Base-by-base conservation (phyloP, 2,113 vertebrate genomes). In the Meleagris gallopavo region DNA sequence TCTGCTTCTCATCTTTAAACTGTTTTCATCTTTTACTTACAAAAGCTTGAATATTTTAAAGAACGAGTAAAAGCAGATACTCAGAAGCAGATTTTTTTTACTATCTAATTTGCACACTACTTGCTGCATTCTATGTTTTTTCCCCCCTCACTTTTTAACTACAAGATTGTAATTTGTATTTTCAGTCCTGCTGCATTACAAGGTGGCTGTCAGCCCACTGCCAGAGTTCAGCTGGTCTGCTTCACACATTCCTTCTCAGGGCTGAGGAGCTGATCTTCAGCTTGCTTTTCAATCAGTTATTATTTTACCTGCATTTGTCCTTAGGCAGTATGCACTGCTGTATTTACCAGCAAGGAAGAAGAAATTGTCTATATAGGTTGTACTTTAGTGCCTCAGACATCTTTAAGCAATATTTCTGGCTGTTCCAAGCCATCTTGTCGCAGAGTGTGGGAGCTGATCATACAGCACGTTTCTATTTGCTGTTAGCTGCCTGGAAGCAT, bases 261-360 rank as follows among this genome's bases (percentile, higher is more conserved):
- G 50, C 62, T 85, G 79, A 86, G 90, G 32, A 83, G 45, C 50
- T 86, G 78, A 67, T 57, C 71, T 50, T 93, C 43, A 65, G 43
- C 54, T 93, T 79, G 50, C 71, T 45, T 96, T 93, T 89, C 58
- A 83, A 83, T 80, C 64, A 16, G 60, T 96, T 91, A 43, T 75
- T 87, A 64, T 85, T 79, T 76, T 61, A 66, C 71, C 58, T 61
- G 27, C 60, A 11, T 57, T 85, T 50, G 81, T 91, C 88, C n/a
- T 9, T 50, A 54, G 89, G 78, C 88, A 30, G 12, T 73, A 22
- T 45, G 64, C 73, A 40, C n/a, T 62, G 48, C 54, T 83, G 58
- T 32, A 27, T 72, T 90, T 88, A 30, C 43, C 77, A 71, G 90
- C 80, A 82, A 78, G 75, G 48, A 54, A 62, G 67, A 79, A 89